phyloP scores from a whole-genome alignment of 2,113 vertebrate species.

The Scatophagus argus region DNA sequence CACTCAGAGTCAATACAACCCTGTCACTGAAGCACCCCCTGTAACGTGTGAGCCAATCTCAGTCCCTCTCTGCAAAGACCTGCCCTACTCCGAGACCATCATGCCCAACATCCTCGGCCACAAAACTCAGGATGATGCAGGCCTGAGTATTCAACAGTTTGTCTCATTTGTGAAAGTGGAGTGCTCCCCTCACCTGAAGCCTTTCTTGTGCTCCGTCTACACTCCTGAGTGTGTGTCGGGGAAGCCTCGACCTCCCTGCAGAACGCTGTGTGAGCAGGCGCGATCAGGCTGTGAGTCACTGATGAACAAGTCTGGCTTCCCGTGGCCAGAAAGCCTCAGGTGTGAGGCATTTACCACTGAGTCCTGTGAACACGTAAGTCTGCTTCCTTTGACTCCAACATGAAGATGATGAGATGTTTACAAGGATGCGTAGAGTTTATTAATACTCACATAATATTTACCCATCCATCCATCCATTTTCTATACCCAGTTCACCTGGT shows the following conservation, averaged over 20 bases:
- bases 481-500: too few species aligned
- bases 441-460: too few species aligned
- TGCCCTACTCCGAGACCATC: conserved; percentile 88
- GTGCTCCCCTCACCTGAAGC: conserved; percentile 88
- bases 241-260: conserved; percentile 86
- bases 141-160: conserved; percentile 81
- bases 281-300: conserved; percentile 87
- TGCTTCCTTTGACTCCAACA: background rate
- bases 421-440: too few species aligned
- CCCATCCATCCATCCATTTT: too few species aligned
- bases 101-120: conserved; percentile 89
- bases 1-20: conserved; percentile 6
- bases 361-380: conserved; percentile 66
- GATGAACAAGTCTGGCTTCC: conserved; percentile 87
- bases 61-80: conserved; percentile 86
- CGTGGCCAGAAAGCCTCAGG: conserved; percentile 86
- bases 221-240: conserved; percentile 89
- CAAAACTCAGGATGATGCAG: conserved; percentile 84
- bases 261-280: conserved; percentile 88
- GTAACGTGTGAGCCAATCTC: conserved; percentile 87
- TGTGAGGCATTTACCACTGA: conserved; percentile 85
- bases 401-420: background rate
- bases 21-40: background rate
- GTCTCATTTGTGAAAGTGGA: conserved; percentile 82
- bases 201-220: conserved; percentile 91